A percentile compares a stretch with the other conserved stretches of the same genome.
Evolutionary conservation across 2,113 vertebrate species (phyloP).

Genomic region (Nothobranchius furzeri): DNA sequence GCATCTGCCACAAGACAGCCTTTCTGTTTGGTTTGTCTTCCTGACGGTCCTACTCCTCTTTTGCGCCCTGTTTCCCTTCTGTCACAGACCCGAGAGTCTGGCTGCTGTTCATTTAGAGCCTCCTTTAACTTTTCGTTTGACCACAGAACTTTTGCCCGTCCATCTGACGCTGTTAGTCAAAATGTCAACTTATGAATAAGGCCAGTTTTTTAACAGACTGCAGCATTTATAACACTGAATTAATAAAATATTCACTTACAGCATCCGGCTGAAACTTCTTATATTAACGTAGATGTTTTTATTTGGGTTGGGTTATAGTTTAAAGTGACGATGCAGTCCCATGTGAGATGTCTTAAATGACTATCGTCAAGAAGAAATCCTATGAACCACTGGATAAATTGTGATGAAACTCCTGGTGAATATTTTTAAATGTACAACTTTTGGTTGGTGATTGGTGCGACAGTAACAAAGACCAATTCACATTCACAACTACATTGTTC

Average conservation of each 20-base stretch:
- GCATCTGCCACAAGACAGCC: constrained; percentile 46
- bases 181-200: constrained; percentile 60
- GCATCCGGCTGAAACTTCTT: constrained; percentile 26
- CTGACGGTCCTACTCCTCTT: constrained; percentile 32
- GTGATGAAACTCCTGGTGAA: too few species aligned
- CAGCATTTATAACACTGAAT: constrained; percentile 47
- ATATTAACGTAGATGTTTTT: constrained; percentile 10
- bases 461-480: too few species aligned
- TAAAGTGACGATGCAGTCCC: too few species aligned
- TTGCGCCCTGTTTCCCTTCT: constrained; percentile 42
- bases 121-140: constrained; percentile 46
- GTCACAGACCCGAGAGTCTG: constrained; percentile 46
- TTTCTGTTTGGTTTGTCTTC: constrained; percentile 42
- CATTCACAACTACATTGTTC: too few species aligned
- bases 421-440: too few species aligned
- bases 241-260: constrained; percentile 31
- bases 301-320: not conserved
- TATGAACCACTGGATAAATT: too few species aligned
- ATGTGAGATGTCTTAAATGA: too few species aligned
- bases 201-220: constrained; percentile 49
- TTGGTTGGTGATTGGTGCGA: too few species aligned
- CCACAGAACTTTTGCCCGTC: constrained; percentile 62
- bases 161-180: constrained; percentile 58
- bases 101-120: constrained; percentile 40
- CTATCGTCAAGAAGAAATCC: too few species aligned